Evolutionary conservation across 1,140 invertebrate genomes (phyloP), one percentile per base, ranked within the genome.

Genomic region (Trigoniulus corallinus): DNA sequence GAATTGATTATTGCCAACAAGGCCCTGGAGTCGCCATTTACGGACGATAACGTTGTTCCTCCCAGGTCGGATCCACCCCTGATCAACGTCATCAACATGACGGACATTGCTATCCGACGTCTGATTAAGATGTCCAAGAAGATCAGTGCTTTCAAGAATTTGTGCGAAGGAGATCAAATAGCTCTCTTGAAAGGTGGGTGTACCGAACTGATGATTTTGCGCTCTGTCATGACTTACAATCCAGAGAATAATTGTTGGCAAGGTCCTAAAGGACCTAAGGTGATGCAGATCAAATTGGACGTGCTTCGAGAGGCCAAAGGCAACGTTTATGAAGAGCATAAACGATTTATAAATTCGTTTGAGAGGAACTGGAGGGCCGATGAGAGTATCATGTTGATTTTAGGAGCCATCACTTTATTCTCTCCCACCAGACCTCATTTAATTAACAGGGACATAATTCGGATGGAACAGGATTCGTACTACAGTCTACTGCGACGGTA

Each of bases 81-180:
- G 1, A 67, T 88, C 42, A 83, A 83, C 58, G 79, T 91, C 3
- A 85, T 91, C 45, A 89, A 91, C 68, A 71, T 94, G 60, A 92
- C 88, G 1, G 87, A 89, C 2, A 78, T 89, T 50, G 87, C 88
- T 2, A 92, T 94, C 55, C 69, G 88, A 50, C 71, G 88, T 34
- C 68, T 94, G 21, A 92, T 93, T 57, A 88, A 88, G 65, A 89
- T 91, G 81, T 81, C 85, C 0, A 92, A 92, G 60, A 84, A 84
- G 64, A 85, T 92, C 34, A 80, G 75, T 56, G 81, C 79, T 22
- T 93, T 89, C 63, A 86, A 82, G 64, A 86, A 80, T 60, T 82
- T 91, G 77, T 91, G 84, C 59, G 83, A 89, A 61, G 84, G 87
- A 58, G 87, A 91, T 69, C 88, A 92, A 69, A 78, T 93, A 42